Conservation (phyloP, 2,113 vertebrate species). For the Orycteropus afer region DNA sequence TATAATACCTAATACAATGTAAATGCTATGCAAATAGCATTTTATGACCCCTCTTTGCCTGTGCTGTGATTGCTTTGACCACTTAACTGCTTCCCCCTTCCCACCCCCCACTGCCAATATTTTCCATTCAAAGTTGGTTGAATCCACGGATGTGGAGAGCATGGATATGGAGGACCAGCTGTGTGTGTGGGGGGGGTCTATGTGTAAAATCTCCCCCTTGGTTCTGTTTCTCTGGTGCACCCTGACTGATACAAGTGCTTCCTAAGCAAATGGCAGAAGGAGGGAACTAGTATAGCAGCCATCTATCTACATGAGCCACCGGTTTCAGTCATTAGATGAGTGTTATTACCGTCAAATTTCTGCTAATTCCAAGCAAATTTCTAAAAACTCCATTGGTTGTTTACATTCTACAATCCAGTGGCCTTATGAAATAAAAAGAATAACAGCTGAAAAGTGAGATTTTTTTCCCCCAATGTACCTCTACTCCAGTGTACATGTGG, state of each 20-base stretch:
- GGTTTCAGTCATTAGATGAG: neutral
- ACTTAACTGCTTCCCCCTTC: too few relatives aligned
- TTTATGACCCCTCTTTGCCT: too few relatives aligned
- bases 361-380: constrained; percentile 26
- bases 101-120: too few relatives aligned
- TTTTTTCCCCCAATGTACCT: neutral
- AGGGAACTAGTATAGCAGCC: neutral
- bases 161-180: too few relatives aligned
- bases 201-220: neutral
- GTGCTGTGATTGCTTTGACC: too few relatives aligned
- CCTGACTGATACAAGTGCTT: neutral
- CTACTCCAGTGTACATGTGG: neutral
- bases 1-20: too few relatives aligned
- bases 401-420: constrained; percentile 5
- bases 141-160: too few relatives aligned
- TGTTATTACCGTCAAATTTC: constrained; percentile 28
- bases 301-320: neutral
- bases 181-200: neutral
- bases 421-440: neutral
- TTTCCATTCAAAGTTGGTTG: too few relatives aligned
- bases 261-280: neutral
- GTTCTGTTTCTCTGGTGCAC: neutral
- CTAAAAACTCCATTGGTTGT: constrained; percentile 1
- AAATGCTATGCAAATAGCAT: too few relatives aligned
- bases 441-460: neutral